Evolutionary conservation across 2,888 invertebrate genomes (phyloP), one percentile per base, ranked within the genome.

Genomic region (Asteroscopus sphinx): DNA sequence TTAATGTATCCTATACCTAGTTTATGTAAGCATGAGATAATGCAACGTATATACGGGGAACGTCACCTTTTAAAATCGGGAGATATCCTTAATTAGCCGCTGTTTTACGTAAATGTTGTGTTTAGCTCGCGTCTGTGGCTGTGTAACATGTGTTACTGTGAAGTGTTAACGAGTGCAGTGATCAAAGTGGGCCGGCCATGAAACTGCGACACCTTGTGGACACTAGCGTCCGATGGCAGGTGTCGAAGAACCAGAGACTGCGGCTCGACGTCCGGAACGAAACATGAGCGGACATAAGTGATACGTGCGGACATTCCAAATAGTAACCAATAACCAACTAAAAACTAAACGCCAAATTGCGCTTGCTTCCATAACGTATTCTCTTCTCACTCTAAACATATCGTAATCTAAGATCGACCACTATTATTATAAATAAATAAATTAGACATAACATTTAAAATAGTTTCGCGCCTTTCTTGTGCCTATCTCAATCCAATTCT

Each of bases 121-220:
- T 73, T 64, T 59, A 79, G 74, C 70, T 55, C 37, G 62, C 68
- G 64, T 67, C 73, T 59, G 67, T 61, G 63, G 65, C 64, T 61
- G 73, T 74, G 73, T 88, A 89, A 84, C 74, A 90, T 93, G 92
- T 87, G 82, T 82, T 79, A 68, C 79, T 80, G 72, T 68, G 79
- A 82, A 87, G 91, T 93, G 90, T 92, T 89, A 82, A 84, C 80
- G 72, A 83, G 87, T 87, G 82, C 86, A 91, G 92, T 93, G 90
- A 88, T 76, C 85, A 85, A 89, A 91, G 90, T 90, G 87, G 92
- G 92, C 88, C 90, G 93, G 94, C 94, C 93, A 94, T 94, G 94
- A 94, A 89, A 88, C 86, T 88, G 85, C 85, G 89, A 87, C 83
- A 90, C 70, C 85, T 86, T 73, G 81, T 79, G 81, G 83, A 86